Evolutionary conservation across 2,797 vertebrate species (phyloP), one percentile per base, ranked within the genome.

Genomic region (Chaenodraco wilsoni): DNA sequence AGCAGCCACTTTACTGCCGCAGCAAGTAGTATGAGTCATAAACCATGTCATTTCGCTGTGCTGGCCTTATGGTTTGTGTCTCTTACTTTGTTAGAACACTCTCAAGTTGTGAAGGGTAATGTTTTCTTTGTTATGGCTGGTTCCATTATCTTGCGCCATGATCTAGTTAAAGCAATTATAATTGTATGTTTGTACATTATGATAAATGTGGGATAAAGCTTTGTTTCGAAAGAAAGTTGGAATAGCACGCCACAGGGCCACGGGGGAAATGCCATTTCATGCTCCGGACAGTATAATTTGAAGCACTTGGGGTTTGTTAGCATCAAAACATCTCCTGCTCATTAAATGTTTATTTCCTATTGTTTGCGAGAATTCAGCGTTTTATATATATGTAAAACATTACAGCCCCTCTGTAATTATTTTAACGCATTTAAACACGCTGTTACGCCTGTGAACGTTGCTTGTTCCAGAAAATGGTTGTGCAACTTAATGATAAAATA

Each of bases 311-410:
- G 75, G 59, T 83, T 83, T 81, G 64, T 70, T 81, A 73, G 44
- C 79, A 80, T 82, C 74, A 82, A 83, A 86, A 84, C 74, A 74
- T 80, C 79, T 71, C 62, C 71, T 61, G 76, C 81, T 90, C 72
- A 83, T 77, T 81, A 74, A 63, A 60, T 33, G 43, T 54, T 69
- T 82, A 59, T 23, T 5, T 31, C 16, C 23, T 16, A 48, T 46
- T 65, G 23, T 45, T 72, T 61, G 49, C 61, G 37, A 68, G 60
- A 72, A 55, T 70, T 84, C 65, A 56, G 37, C 45, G 54, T 72
- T 79, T 78, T 68, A 46, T 48, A 70, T 19, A 19, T 19, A 19
- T 74, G 77, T 58, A 73, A 77, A 84, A 79, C 83, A 72, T 66
- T 37, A 37, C 15, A 31, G 45, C 9, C 17, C 52, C 23, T 27